phyloP scores from a whole-genome alignment of 2,113 vertebrate species.

The Leiothrix lutea region DNA sequence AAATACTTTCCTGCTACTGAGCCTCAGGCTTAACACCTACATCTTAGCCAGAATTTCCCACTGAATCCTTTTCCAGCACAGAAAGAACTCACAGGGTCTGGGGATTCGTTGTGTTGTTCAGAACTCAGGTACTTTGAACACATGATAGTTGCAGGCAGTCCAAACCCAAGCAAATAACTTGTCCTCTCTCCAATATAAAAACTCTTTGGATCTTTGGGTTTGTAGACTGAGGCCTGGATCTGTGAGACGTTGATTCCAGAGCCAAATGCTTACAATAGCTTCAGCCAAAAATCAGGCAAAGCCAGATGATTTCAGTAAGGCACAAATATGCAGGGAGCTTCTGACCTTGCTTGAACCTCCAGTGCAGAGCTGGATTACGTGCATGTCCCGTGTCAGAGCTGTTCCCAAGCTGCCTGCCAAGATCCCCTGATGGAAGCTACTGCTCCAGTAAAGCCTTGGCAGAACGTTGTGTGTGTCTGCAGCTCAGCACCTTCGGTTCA shows the following conservation, averaged over 20 bases:
- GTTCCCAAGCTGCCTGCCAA: constrained; percentile 32
- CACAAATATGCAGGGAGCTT: neutral
- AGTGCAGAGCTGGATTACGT: neutral
- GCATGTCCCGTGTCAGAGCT: neutral
- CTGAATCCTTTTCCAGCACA: neutral
- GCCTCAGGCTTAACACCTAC: neutral
- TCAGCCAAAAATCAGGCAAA: neutral
- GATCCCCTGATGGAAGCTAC: neutral
- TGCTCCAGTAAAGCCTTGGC: neutral
- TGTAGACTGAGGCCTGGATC: neutral
- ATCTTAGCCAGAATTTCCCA: neutral
- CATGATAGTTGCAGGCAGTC: neutral
- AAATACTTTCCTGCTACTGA: constrained; percentile 54
- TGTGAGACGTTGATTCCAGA: neutral
- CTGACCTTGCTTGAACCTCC: constrained; percentile 35
- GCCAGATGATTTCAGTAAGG: constrained; percentile 1
- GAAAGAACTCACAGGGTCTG: neutral
- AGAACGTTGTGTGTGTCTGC: neutral
- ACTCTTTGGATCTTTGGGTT: neutral
- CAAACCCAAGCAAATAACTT: neutral
- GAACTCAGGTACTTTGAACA: neutral
- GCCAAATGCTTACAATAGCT: neutral
- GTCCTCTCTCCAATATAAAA: neutral
- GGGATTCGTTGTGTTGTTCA: neutral
- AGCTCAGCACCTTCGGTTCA: neutral